Conservation (phyloP, 2,888 invertebrate genomes). For the Scrobipalpa costella region DNA sequence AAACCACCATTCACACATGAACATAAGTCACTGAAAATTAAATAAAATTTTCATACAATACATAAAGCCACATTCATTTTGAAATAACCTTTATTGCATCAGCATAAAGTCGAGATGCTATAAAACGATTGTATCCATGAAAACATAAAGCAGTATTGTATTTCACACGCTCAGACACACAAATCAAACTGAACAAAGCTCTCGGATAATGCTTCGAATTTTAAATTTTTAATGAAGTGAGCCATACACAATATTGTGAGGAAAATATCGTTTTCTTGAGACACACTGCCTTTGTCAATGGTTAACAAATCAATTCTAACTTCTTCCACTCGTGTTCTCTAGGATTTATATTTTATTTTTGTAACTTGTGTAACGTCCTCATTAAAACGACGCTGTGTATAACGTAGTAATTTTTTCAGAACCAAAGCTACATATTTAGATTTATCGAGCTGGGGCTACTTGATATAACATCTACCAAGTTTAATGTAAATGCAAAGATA, state of each 20-base stretch:
- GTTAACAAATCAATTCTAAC: neutral
- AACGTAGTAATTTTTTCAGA: too few relatives aligned
- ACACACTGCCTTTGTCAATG: slow-evolving; percentile 45
- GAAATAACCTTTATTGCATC: slow-evolving; percentile 42
- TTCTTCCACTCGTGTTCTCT: neutral
- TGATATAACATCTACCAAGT: too few relatives aligned
- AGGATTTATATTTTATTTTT: too few relatives aligned
- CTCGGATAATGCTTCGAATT: slow-evolving; percentile 70
- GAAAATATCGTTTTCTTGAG: slow-evolving; percentile 59
- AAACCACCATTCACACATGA: slow-evolving; percentile 52
- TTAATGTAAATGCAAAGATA: too few relatives aligned
- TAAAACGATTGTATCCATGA: slow-evolving; percentile 34
- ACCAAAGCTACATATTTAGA: too few relatives aligned
- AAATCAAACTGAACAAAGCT: slow-evolving; percentile 72
- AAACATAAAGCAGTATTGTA: slow-evolving; percentile 54
- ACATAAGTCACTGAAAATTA: slow-evolving; percentile 60
- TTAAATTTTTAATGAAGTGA: slow-evolving; percentile 76
- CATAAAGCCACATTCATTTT: slow-evolving; percentile 31
- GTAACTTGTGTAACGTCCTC: too few relatives aligned
- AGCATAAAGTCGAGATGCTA: slow-evolving; percentile 45
- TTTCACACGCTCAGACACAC: slow-evolving; percentile 66
- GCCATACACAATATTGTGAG: slow-evolving; percentile 67
- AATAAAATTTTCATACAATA: slow-evolving; percentile 52
- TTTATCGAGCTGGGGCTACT: too few relatives aligned
- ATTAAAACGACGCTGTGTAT: too few relatives aligned